phyloP scores from a whole-genome alignment of 2,113 vertebrate species.

The Hylia prasina region DNA sequence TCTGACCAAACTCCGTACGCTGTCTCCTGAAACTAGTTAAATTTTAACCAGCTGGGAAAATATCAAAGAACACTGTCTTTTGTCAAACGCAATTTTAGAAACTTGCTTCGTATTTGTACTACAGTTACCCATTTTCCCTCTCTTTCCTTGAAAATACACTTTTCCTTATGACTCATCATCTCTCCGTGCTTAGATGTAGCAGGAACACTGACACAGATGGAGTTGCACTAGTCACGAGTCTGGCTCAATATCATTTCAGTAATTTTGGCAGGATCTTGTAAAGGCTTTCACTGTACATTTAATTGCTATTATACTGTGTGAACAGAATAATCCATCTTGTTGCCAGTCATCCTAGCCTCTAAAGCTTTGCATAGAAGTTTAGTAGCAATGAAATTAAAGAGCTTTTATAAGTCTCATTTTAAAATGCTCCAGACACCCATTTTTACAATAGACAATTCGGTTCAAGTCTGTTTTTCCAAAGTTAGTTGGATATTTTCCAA shows the following conservation, averaged over 20 bases:
- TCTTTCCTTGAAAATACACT: not conserved
- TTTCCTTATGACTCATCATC: not conserved
- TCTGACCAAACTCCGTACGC: conserved; percentile 68
- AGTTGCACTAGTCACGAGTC: not conserved
- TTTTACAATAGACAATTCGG: not conserved
- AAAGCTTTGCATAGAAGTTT: not conserved
- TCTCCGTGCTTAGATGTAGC: not conserved
- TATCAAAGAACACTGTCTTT: not conserved
- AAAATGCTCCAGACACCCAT: not conserved
- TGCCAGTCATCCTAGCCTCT: not conserved
- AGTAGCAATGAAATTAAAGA: not conserved
- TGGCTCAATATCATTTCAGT: not conserved
- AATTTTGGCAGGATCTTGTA: conserved; percentile 6
- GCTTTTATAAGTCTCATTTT: not conserved
- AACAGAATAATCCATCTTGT: not conserved
- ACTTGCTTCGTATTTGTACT: not conserved
- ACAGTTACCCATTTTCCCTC: not conserved
- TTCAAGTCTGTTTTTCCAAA: not conserved
- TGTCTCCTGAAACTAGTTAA: conserved; percentile 75
- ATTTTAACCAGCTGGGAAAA: conserved; percentile 63
- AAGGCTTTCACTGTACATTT: conserved; percentile 10
- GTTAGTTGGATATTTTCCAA: not conserved
- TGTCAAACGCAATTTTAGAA: not conserved
- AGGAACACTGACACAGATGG: conserved; percentile 11
- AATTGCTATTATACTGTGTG: not conserved